These are phyloP conservation scores for Nestor notabilis DNA, from an alignment of 2,113 vertebrate species.

Conservation along the genomic window DNA sequence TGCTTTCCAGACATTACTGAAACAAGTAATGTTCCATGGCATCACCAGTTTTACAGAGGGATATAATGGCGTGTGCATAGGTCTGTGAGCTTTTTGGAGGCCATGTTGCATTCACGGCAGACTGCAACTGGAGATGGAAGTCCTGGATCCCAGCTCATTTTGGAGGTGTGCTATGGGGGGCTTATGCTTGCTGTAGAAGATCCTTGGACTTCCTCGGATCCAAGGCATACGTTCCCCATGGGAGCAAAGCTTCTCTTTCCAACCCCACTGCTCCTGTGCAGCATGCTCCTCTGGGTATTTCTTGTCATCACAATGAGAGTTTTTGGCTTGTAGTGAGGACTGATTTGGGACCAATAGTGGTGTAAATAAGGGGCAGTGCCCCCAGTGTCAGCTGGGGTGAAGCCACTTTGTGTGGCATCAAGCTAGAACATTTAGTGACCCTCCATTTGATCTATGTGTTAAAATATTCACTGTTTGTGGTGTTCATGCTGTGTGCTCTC, in stretches of 20 bases:
- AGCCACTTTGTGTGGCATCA: fast-evolving
- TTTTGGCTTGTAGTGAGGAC: background rate
- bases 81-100: background rate
- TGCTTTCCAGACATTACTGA: background rate
- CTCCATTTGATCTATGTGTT: background rate
- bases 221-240: fast-evolving
- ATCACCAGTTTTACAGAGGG: background rate
- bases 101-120: background rate
- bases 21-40: background rate
- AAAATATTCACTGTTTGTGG: background rate
- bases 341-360: background rate
- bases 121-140: too few relatives aligned
- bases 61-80: background rate
- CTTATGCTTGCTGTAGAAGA: background rate
- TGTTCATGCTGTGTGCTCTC: fast-evolving
- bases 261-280: fast-evolving
- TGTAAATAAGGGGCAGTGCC: background rate
- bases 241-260: background rate
- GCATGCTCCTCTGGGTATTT: background rate
- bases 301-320: background rate
- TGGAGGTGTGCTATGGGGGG: background rate
- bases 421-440: background rate
- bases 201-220: background rate
- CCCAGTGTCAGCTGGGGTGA: background rate
- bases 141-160: background rate